A percentile compares a stretch with the other conserved stretches of the same genome.
Conservation (phyloP, 2,888 invertebrate species). For the Clusia tigrina region DNA sequence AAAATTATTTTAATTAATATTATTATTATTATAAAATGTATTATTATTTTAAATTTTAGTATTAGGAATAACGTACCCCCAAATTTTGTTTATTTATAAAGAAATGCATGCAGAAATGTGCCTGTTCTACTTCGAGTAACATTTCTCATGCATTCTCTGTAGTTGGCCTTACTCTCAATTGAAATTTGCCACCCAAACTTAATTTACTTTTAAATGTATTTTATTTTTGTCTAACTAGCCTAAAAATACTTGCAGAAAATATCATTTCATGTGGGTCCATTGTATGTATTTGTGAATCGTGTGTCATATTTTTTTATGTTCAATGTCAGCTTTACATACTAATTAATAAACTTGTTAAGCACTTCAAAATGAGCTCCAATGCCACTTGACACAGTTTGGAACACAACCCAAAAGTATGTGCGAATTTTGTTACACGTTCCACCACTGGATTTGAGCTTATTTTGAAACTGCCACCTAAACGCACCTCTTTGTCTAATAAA, state of each 20-base stretch:
- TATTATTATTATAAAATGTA: too few species aligned
- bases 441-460: not conserved
- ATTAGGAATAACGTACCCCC: too few species aligned
- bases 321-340: not conserved
- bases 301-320: conserved; percentile 17
- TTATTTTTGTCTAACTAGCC: not conserved
- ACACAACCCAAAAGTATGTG: not conserved
- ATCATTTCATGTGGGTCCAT: conserved; percentile 28
- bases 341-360: not conserved
- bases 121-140: too few species aligned
- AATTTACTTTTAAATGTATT: conserved; percentile 10
- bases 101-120: too few species aligned
- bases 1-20: too few species aligned
- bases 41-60: too few species aligned
- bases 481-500: not conserved
- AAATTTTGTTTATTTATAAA: too few species aligned
- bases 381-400: not conserved
- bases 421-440: too few species aligned
- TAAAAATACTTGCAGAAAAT: conserved; percentile 27
- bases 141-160: too few species aligned
- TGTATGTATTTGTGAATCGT: conserved; percentile 36
- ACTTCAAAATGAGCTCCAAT: not conserved
- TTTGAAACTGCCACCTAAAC: not conserved
- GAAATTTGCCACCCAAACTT: too few species aligned
- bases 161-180: too few species aligned